A percentile compares a stretch with the other conserved stretches of the same genome.
Evolutionary conservation across 2,888 invertebrate species (phyloP).

Genomic region (Panopea generosa): DNA sequence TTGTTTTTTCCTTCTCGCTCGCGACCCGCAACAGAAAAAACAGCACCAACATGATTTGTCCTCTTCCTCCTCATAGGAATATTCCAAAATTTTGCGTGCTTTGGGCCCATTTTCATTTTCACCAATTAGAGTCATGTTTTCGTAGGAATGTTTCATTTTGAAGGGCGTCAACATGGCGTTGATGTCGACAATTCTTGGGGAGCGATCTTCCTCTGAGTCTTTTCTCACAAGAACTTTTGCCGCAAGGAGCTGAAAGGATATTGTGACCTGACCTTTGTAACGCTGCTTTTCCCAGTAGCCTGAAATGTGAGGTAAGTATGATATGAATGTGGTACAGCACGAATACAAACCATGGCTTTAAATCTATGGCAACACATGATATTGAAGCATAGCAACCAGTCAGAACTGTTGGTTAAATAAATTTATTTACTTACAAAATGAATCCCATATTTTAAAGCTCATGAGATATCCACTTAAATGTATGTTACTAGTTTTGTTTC

Average conservation of each 20-base stretch:
- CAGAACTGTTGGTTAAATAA: no score
- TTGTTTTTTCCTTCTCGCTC: constrained; percentile 30
- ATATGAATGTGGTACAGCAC: no score
- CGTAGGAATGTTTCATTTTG: constrained; percentile 74
- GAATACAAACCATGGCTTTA: no score
- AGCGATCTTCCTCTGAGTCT: constrained; percentile 67
- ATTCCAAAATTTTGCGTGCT: constrained; percentile 67
- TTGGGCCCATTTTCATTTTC: constrained; percentile 59
- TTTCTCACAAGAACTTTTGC: constrained; percentile 76
- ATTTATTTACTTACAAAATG: no score
- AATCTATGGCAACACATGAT: no score
- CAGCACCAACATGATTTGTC: constrained; percentile 54
- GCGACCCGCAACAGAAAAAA: constrained; percentile 41
- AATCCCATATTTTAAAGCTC: no score
- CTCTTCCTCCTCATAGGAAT: constrained; percentile 68
- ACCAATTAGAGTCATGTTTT: constrained; percentile 75
- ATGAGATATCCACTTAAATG: no score
- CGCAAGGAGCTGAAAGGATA: constrained; percentile 76
- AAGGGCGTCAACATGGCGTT: constrained; percentile 68
- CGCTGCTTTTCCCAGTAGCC: constrained; percentile 79
- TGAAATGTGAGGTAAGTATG: no score
- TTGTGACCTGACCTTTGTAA: constrained; percentile 80
- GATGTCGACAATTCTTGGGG: constrained; percentile 65
- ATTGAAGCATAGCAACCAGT: no score
- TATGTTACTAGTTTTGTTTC: no score